Evolutionary conservation across 1,140 invertebrate genomes (phyloP), one percentile per base, ranked within the genome.

Genomic region (Eupeodes corollae): DNA sequence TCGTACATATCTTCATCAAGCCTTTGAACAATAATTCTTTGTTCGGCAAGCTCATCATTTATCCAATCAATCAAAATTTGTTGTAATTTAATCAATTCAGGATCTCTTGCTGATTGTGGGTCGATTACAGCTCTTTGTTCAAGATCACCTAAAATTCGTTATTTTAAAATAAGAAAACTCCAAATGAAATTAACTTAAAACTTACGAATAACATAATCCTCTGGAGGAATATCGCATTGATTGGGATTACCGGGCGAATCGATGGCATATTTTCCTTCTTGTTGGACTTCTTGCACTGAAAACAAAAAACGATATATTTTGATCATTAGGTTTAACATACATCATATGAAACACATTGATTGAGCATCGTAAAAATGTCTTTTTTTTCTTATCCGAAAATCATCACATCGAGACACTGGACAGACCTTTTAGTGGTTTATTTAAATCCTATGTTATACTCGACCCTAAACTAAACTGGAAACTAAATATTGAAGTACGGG

Each of bases 1-100:
- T 99, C 96, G 70, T 97, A 99, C 44, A 99, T 72, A 76, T 99
- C 96, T 71, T 98, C 93, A 48, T 91, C 88, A 35, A 99, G 84
- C 60, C 94, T 83, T 69, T 97, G 94, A 0, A 99, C 94, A 61
- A 99, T 97, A 47, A 99, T 99, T 59, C 96, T 77, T 55, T 98
- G 90, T 54, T 86, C 78, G 0, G 94, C 94, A n/a, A 98, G 69
- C 68, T 96, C 95, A 73, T 98, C 92, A 70, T 98, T 98, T 32
- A 98, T 91, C 95, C 94, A 98, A 54, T 97, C 91, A 51, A 95
- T 86, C n/a, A 98, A 70, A 40, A 97, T 83, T 57, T 76, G 74
- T 52, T 92, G 84, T 6, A 98, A 72, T 58, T 95, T 88, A 49
- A 83, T 79, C 0, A 98, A 76, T 70, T 91, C 86, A 0, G 87